phyloP scores from a whole-genome alignment of 2,797 vertebrate species.

The Mus spretus region DNA sequence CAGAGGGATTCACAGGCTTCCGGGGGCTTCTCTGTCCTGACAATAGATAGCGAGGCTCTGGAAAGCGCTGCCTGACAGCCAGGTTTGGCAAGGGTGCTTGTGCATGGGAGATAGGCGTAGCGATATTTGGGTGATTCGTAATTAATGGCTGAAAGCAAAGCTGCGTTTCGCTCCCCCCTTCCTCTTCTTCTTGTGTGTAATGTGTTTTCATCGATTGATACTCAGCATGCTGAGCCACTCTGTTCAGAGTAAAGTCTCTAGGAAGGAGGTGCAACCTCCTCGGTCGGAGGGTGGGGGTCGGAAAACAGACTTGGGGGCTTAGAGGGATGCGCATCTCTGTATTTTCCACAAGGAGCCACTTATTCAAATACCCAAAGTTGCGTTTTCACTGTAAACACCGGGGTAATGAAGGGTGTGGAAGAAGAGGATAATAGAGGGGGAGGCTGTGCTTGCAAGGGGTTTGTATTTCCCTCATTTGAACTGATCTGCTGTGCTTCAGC shows the following conservation, averaged over 20 bases:
- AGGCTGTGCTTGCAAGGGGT: conserved; percentile 12
- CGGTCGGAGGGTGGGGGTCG: conserved; percentile 53
- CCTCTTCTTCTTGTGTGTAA: conserved; percentile 81
- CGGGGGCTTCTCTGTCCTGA: conserved; percentile 75
- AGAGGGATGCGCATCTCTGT: neutral
- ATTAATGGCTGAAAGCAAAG: conserved; percentile 89
- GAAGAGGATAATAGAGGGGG: neutral
- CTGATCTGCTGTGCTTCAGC: conserved; percentile 72
- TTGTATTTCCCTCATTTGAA: conserved; percentile 67
- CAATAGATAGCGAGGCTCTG: conserved; percentile 80
- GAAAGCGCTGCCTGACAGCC: conserved; percentile 79
- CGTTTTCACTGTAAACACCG: neutral
- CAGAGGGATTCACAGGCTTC: conserved; percentile 69
- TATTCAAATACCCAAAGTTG: conserved; percentile 80
- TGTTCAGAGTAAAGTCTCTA: conserved; percentile 82
- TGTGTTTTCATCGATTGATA: conserved; percentile 86
- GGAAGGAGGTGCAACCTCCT: conserved; percentile 81
- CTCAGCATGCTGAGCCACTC: conserved; percentile 76
- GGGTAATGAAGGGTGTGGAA: neutral
- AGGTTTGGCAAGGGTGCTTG: conserved; percentile 71
- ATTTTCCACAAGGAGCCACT: conserved; percentile 49
- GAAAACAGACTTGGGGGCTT: conserved; percentile 69
- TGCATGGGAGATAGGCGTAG: conserved; percentile 69
- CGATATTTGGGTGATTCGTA: conserved; percentile 84
- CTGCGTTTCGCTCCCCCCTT: conserved; percentile 73